Evolutionary conservation across 2,797 vertebrate species (phyloP).

Genomic region (Falco berigora): DNA sequence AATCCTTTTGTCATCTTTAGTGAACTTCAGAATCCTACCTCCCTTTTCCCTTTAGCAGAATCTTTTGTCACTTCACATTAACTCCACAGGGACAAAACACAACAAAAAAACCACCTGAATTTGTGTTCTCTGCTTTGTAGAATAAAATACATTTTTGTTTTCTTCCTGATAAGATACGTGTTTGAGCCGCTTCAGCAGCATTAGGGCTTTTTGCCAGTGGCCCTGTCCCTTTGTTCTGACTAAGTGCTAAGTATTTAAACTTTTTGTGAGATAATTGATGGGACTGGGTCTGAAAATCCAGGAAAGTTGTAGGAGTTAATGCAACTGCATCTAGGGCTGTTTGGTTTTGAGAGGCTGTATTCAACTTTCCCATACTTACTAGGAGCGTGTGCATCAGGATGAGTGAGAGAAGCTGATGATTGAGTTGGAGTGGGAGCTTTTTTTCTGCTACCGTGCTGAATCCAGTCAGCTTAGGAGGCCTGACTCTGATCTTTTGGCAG

Average conservation of each 20-base stretch:
- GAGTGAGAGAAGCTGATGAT: neutral
- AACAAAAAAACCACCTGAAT: neutral
- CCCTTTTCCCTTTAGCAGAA: neutral
- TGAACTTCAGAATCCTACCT: neutral
- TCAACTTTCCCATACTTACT: neutral
- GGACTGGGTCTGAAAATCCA: neutral
- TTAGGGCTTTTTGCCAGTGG: neutral
- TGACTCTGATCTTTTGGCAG: neutral
- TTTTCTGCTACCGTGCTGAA: neutral
- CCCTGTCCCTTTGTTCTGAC: neutral
- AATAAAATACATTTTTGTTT: neutral
- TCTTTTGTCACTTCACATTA: slow-evolving; percentile 11
- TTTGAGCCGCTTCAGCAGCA: neutral
- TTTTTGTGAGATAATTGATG: neutral
- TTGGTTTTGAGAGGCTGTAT: neutral
- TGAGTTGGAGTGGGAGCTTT: neutral
- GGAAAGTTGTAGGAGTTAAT: neutral
- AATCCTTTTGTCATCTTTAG: neutral
- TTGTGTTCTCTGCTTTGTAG: neutral
- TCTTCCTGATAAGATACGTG: neutral
- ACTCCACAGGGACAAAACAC: neutral
- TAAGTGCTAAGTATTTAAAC: slow-evolving; percentile 14
- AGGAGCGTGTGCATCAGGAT: neutral
- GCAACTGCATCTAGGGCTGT: neutral
- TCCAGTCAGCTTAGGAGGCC: neutral